Evolutionary conservation across 2,888 invertebrate genomes (phyloP), one percentile per base, ranked within the genome.

Genomic region (Tiliacea citrago): DNA sequence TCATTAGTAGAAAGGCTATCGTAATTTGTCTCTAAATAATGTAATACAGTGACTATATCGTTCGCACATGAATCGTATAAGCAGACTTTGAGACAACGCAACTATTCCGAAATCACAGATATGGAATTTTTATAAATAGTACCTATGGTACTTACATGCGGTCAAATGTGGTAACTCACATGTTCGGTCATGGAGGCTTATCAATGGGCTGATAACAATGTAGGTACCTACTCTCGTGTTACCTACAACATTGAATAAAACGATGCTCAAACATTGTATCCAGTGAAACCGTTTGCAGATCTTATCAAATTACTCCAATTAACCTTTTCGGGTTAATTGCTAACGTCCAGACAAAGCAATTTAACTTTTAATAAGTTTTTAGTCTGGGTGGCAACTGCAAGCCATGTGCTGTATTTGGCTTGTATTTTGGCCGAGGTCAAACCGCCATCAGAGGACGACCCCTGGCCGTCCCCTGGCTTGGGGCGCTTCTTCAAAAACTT

Each of bases 281-380:
- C 35, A 42, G 10, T 68, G 53, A 66, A 62, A 67, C 53, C n/a
- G 12, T 68, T 42, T 35, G 29, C 47, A 29, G 68, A 79, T 70
- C 57, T 81, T 82, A 82, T 84, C 81, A 42, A 73, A 68, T 73
- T 68, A 84, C 68, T 61, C 18, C 51, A 76, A 76, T 82, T 82
- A 82, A 82, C 84, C 77, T 70, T 47, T 58, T 49, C 13, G 69
- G 76, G 81, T 84, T 84, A 84, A 82, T 84, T 76, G 39, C 1
- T 2, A 21, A 6, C 21, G 16, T 49, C 76, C 78, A 68, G 79
- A 69, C 75, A 53, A 79, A 72, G 49, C 29, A 57, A 61, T 55
- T 75, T 16, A 69, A 70, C 49, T 69, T 61, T 61, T 42, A 29
- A 58, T 16, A 18, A 55, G 42, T 63, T 47, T 58, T 61, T 61